A percentile compares a stretch with the other conserved stretches of the same genome.
phyloP scores from a whole-genome alignment of 2,797 vertebrate species.

The Melopsittacus undulatus region DNA sequence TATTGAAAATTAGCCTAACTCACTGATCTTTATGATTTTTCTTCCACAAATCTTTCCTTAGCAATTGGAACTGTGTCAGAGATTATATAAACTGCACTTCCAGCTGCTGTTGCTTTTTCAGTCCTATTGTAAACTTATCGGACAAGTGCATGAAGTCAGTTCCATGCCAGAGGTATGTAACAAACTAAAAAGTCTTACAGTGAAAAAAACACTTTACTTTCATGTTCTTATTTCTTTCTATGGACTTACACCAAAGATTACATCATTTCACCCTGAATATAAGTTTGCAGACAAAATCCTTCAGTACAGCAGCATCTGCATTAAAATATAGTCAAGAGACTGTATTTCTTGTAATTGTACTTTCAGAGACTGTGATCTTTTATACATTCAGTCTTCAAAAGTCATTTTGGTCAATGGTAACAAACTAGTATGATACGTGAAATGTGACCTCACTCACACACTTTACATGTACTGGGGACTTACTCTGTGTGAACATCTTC shows the following conservation, averaged over 20 bases:
- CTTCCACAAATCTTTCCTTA: slow-evolving; percentile 70
- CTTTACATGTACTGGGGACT: neutral
- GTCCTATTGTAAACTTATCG: slow-evolving; percentile 98
- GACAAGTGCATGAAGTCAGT: slow-evolving; percentile 95
- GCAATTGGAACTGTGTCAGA: slow-evolving; percentile 98
- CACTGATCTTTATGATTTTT: slow-evolving; percentile 36
- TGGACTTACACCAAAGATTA: neutral
- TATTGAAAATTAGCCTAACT: neutral
- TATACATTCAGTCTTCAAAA: neutral
- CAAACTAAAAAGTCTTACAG: neutral
- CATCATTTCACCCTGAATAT: neutral
- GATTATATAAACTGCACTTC: slow-evolving; percentile 98
- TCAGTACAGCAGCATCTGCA: neutral
- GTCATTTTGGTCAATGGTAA: neutral
- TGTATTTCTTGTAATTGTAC: neutral
- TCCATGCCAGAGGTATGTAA: slow-evolving; percentile 93
- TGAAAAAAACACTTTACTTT: neutral
- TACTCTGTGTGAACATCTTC: neutral
- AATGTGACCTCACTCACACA: neutral
- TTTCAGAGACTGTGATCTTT: neutral
- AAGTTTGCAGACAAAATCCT: neutral
- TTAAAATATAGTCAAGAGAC: neutral
- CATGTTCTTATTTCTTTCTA: neutral
- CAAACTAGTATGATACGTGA: neutral
- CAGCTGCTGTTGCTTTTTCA: slow-evolving; percentile 98